These are phyloP conservation scores for Anhinga anhinga DNA, from an alignment of 2,113 vertebrate genomes.

Conservation along the genomic window DNA sequence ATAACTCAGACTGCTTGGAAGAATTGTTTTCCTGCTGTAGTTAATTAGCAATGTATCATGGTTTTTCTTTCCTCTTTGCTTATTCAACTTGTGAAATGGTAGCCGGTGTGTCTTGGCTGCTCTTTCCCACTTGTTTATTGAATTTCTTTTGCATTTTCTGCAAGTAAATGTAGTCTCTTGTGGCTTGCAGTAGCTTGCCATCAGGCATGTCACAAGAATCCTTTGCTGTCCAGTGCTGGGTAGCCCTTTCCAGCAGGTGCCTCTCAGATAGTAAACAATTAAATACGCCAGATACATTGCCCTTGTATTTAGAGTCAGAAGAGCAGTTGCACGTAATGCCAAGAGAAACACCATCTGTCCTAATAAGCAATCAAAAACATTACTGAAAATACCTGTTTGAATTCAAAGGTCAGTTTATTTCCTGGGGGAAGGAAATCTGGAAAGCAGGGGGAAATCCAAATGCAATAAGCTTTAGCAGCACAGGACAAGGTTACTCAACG, in stretches of 20 bases:
- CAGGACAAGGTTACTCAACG: background rate
- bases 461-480: background rate
- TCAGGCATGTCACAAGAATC: background rate
- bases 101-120: background rate
- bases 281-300: background rate
- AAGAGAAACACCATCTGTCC: background rate
- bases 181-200: background rate
- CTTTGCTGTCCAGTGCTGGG: background rate
- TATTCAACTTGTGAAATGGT: background rate
- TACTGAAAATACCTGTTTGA: background rate
- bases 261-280: background rate
- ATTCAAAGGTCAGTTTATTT: background rate
- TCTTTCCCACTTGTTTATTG: background rate
- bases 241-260: background rate
- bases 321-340: background rate
- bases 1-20: background rate
- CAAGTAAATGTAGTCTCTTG: background rate
- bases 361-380: background rate
- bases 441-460: background rate
- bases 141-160: background rate
- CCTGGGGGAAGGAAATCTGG: background rate
- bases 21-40: slow-evolving; percentile 10
- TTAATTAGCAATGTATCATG: slow-evolving; percentile 6
- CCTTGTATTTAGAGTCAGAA: background rate
- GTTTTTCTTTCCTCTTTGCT: slow-evolving; percentile 24